A percentile compares a stretch with the other conserved stretches of the same genome.
phyloP scores from a whole-genome alignment of 1,140 invertebrate genomes.

The Anastatus disparis region DNA sequence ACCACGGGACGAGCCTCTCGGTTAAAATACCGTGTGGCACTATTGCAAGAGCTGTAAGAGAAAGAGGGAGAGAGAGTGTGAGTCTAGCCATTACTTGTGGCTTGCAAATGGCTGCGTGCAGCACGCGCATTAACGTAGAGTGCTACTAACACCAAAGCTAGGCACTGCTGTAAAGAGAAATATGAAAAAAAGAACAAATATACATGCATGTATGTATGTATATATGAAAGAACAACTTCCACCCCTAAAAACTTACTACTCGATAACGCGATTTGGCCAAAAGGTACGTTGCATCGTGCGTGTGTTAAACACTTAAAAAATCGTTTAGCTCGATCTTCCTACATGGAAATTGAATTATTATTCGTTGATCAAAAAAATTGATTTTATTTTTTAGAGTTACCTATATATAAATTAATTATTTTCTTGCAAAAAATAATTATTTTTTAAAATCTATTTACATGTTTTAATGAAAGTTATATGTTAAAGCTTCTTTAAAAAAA shows the following conservation, averaged over 20 bases:
- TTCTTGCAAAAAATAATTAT: too few relatives aligned
- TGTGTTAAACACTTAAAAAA: conserved; percentile 10
- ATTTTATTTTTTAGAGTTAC: too few relatives aligned
- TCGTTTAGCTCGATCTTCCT: background rate
- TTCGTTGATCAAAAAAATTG: background rate
- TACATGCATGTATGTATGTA: too few relatives aligned
- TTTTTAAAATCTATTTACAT: too few relatives aligned
- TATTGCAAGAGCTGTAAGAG: too few relatives aligned
- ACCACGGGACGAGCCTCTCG: conserved; percentile 44
- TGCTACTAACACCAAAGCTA: too few relatives aligned
- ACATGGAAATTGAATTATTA: conserved; percentile 8
- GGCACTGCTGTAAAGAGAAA: background rate
- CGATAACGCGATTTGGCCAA: conserved; percentile 40
- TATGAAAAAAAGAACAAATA: background rate
- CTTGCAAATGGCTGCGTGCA: conserved; percentile 55
- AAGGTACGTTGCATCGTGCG: conserved; percentile 13
- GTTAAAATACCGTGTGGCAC: conserved; percentile 55
- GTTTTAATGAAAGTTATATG: too few relatives aligned
- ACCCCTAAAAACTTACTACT: conserved; percentile 37
- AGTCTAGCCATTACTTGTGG: conserved; percentile 52
- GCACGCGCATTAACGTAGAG: conserved; percentile 52
- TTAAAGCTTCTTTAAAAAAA: too few relatives aligned
- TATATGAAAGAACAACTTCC: background rate
- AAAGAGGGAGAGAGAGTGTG: too few relatives aligned
- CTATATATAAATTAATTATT: too few relatives aligned